A percentile compares a stretch with the other conserved stretches of the same genome.
phyloP scores from a whole-genome alignment of 2,113 vertebrate genomes.

The Pedetes capensis region DNA sequence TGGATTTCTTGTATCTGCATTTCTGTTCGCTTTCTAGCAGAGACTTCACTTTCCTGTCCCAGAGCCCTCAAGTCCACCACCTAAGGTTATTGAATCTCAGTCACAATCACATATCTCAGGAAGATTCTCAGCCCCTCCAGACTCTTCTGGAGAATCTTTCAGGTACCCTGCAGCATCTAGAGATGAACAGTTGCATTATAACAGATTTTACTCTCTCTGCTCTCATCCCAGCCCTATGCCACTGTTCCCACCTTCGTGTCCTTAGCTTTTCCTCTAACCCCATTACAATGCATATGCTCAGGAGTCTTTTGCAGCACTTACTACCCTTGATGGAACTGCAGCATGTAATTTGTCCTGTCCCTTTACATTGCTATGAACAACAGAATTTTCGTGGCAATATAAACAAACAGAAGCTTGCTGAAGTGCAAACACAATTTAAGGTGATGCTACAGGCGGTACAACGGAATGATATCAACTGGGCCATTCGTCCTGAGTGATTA shows the following conservation, averaged over 20 bases:
- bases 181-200: constrained; percentile 28
- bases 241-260: not conserved
- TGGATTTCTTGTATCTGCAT: constrained; percentile 14
- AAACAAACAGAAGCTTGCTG: not conserved
- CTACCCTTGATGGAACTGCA: not conserved
- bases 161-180: not conserved
- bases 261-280: constrained; percentile 38
- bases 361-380: constrained; percentile 1
- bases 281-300: constrained; percentile 26
- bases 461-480: not conserved
- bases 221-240: not conserved
- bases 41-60: constrained; percentile 29
- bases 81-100: constrained; percentile 21
- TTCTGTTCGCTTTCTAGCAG: constrained; percentile 19
- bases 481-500: not conserved
- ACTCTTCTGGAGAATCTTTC: not conserved
- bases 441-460: not conserved
- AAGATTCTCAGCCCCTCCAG: not conserved
- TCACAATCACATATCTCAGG: not conserved
- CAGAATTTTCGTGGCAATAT: not conserved
- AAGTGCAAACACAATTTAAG: constrained; percentile 1
- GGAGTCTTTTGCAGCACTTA: not conserved
- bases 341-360: constrained; percentile 18
- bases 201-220: not conserved
- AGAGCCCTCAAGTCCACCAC: not conserved